Percentiles rank a stretch among this genome's conserved stretches.
These are phyloP conservation scores for Paraplagusia blochii DNA, from an alignment of 2,113 vertebrate genomes.

Conservation along the genomic window DNA sequence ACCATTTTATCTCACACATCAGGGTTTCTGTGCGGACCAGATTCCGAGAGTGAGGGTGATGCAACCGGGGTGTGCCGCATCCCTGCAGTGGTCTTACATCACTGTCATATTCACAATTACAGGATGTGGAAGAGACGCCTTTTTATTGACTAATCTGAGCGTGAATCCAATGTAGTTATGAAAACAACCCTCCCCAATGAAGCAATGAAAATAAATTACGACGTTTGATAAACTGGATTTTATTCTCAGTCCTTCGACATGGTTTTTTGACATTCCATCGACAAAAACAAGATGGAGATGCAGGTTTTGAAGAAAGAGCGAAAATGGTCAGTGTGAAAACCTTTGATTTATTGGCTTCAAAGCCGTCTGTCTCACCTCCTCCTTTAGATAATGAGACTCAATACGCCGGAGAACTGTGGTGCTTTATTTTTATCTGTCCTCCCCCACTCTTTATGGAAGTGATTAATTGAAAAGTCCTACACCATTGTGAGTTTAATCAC, in stretches of 20 bases:
- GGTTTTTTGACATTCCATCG: slow-evolving; percentile 3
- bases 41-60: slow-evolving; percentile 25
- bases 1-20: slow-evolving; percentile 19
- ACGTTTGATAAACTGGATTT: neutral
- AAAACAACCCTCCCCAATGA: neutral
- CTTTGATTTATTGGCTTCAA: slow-evolving; percentile 64
- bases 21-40: slow-evolving; percentile 4
- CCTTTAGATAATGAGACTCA: slow-evolving; percentile 50
- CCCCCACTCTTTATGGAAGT: slow-evolving; percentile 14
- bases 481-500: slow-evolving; percentile 31
- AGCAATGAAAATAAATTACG: neutral
- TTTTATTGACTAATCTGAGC: neutral
- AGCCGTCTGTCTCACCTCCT: slow-evolving; percentile 34
- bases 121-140: slow-evolving; percentile 4
- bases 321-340: slow-evolving; percentile 51
- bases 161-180: neutral
- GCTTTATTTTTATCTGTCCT: slow-evolving; percentile 28
- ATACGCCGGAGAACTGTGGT: slow-evolving; percentile 10
- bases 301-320: slow-evolving; percentile 43
- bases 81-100: slow-evolving; percentile 34
- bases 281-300: slow-evolving; percentile 13
- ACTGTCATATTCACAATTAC: slow-evolving; percentile 31
- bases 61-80: slow-evolving; percentile 8
- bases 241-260: slow-evolving; percentile 4
- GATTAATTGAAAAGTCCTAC: slow-evolving; percentile 22